phyloP scores from a whole-genome alignment of 2,888 invertebrate species.

The Rhabditophanes sp. region DNA sequence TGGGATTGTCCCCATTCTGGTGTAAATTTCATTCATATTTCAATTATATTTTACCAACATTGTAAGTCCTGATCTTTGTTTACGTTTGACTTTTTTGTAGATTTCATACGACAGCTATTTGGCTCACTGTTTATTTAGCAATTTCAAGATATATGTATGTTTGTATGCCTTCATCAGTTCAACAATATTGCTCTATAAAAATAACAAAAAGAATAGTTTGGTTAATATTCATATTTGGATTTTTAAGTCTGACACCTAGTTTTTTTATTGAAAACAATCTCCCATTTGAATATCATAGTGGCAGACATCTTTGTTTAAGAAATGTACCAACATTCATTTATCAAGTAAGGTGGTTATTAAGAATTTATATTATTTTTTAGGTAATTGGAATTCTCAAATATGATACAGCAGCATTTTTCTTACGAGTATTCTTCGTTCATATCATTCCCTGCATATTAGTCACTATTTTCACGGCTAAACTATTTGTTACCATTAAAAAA shows the following conservation, averaged over 20 bases:
- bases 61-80: too few relatives aligned
- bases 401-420: too few relatives aligned
- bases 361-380: too few relatives aligned
- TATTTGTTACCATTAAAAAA: conserved; percentile 67
- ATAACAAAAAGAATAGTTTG: conserved; percentile 35
- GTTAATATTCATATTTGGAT: too few relatives aligned
- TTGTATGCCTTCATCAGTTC: conserved; percentile 72
- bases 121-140: conserved; percentile 75
- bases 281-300: too few relatives aligned
- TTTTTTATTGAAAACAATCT: too few relatives aligned
- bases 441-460: conserved; percentile 71
- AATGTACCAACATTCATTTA: too few relatives aligned
- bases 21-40: conserved; percentile 48
- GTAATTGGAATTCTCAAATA: too few relatives aligned
- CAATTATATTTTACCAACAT: conserved; percentile 56
- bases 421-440: conserved; percentile 80
- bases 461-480: conserved; percentile 68
- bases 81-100: too few relatives aligned
- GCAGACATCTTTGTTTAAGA: too few relatives aligned
- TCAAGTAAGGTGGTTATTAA: too few relatives aligned
- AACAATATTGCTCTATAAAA: conserved; percentile 55
- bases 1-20: conserved; percentile 36
- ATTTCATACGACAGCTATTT: conserved; percentile 60
- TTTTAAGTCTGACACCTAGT: too few relatives aligned
- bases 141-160: conserved; percentile 85